Base-by-base conservation (phyloP, 2,888 invertebrate genomes). In the Idaea aversata region DNA sequence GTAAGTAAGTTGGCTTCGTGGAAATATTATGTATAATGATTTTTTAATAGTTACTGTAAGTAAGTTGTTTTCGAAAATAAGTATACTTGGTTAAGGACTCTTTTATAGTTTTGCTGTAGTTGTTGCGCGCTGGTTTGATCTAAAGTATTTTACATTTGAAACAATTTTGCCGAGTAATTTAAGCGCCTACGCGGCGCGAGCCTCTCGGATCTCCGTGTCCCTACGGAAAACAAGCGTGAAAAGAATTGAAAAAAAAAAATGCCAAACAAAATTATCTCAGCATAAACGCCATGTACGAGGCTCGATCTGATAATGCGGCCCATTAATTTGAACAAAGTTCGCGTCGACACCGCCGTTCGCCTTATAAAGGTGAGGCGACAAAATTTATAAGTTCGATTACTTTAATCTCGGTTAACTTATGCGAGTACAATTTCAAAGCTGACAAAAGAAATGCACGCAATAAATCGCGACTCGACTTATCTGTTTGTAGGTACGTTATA, bases 301-400 rank as follows among this genome's bases (percentile, higher is more conserved):
- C 85, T 84, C 87, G 88, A 93, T 93, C 93, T 89, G 93, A 93
- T 93, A 93, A 93, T 93, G 91, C 82, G 84, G 78, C 82, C 90
- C 92, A 93, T 93, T 93, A 93, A 93, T 93, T 91, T 90, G 89
- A 88, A 88, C 91, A 88, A 90, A 91, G 92, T 91, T 90, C 87
- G 90, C 91, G 93, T 91, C 93, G 91, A 91, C 92, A 89, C 85
- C 88, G 87, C 87, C 87, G 84, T 85, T 84, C 87, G 85, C 90
- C 91, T 87, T 91, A 90, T 90, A 91, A 88, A 93, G 92, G 91
- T 93, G 92, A 93, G 90, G 86, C 90, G 93, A 93, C 93, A 92
- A 92, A 93, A 93, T 93, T 93, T 93, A 93, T 93, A 93, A 92
- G 93, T 93, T 93, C 93, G 93, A 93, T 93, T 93, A 93, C 90